These are phyloP conservation scores for Caenorhabditis macrosperma DNA, from an alignment of 2,888 invertebrate genomes.

Conservation along the genomic window DNA sequence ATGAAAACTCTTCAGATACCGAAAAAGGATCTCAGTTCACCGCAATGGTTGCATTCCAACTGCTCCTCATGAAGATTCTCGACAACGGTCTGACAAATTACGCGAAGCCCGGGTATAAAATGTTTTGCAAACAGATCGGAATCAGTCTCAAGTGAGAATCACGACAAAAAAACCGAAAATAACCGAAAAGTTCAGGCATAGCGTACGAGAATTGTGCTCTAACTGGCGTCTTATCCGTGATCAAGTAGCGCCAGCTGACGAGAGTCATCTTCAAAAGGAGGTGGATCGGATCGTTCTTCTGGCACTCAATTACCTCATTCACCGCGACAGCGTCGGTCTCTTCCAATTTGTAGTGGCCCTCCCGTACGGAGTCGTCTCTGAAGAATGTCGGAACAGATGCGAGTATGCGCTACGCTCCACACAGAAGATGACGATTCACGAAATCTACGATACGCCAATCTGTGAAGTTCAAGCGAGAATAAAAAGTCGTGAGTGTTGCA, in stretches of 20 bases:
- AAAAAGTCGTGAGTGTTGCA: constrained; percentile 33
- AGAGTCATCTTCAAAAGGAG: constrained; percentile 72
- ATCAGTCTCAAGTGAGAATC: constrained; percentile 71
- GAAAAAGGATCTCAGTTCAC: constrained; percentile 71
- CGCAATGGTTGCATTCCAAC: constrained; percentile 74
- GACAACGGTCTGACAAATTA: constrained; percentile 77
- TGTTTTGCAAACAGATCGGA: constrained; percentile 76
- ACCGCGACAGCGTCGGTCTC: constrained; percentile 74
- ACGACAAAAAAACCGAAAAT: background rate
- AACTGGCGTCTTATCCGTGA: constrained; percentile 70
- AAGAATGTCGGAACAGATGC: constrained; percentile 72
- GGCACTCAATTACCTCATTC: constrained; percentile 72
- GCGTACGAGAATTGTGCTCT: constrained; percentile 72
- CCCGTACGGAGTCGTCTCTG: constrained; percentile 75
- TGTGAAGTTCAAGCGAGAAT: constrained; percentile 51
- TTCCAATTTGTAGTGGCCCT: constrained; percentile 79
- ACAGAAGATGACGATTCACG: constrained; percentile 54
- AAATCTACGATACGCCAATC: constrained; percentile 61
- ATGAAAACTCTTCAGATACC: constrained; percentile 72
- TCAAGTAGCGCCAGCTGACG: constrained; percentile 46
- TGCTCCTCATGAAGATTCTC: constrained; percentile 74
- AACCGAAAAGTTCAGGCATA: constrained; percentile 58
- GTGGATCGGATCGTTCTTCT: constrained; percentile 76
- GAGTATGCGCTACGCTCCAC: constrained; percentile 70
- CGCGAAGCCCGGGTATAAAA: constrained; percentile 65